phyloP scores from a whole-genome alignment of 2,113 vertebrate species.

The Thunnus maccoyii region DNA sequence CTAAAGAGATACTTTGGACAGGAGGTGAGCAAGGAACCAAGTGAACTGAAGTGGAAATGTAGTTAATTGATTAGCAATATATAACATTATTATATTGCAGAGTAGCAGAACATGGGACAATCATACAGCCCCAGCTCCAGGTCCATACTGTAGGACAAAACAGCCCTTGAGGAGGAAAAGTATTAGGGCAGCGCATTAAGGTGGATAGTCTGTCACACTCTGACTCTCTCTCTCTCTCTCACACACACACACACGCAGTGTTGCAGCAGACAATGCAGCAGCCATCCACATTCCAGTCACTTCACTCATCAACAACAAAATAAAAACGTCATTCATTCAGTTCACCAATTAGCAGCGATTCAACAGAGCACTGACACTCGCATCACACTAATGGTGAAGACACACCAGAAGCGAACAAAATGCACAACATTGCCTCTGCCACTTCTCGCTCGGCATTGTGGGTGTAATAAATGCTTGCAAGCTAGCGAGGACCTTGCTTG shows the following conservation, averaged over 20 bases:
- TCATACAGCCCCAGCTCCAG: background rate
- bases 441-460: too few species aligned
- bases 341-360: too few species aligned
- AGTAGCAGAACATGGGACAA: conserved; percentile 9
- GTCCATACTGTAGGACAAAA: conserved; percentile 21
- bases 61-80: conserved; percentile 30
- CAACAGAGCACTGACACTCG: background rate
- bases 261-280: conserved; percentile 67
- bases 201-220: conserved; percentile 22
- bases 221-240: background rate
- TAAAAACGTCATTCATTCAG: conserved; percentile 33
- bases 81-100: background rate
- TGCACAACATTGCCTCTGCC: too few species aligned
- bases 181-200: conserved; percentile 41
- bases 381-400: conserved; percentile 13
- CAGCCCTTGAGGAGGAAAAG: conserved; percentile 4
- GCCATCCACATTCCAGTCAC: conserved; percentile 52
- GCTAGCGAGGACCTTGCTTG: too few species aligned
- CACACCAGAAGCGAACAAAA: too few species aligned
- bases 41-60: background rate
- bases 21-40: conserved; percentile 5
- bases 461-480: too few species aligned
- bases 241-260: conserved; percentile 1
- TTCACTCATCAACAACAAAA: conserved; percentile 43
- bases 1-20: background rate